phyloP scores from a whole-genome alignment of 2,113 vertebrate genomes.

The Colaptes auratus region DNA sequence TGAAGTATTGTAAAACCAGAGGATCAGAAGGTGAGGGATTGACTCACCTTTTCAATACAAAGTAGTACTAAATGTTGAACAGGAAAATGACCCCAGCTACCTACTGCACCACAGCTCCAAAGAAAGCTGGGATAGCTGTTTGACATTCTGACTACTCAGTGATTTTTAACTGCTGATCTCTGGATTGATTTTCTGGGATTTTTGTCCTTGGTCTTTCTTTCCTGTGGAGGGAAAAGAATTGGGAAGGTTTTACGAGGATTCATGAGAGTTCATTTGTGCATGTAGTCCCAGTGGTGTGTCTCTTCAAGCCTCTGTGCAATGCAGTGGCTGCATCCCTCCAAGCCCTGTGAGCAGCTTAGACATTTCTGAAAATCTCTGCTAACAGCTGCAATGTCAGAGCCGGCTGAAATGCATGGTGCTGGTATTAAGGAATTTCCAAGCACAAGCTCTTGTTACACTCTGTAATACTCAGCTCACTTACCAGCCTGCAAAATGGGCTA shows the following conservation, averaged over 20 bases:
- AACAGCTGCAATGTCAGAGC: background rate
- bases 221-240: background rate
- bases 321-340: background rate
- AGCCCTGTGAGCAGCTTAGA: background rate
- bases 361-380: background rate
- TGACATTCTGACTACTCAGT: background rate
- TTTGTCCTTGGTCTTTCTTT: background rate
- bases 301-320: background rate
- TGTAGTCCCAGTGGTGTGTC: background rate
- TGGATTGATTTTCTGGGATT: background rate
- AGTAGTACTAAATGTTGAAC: background rate
- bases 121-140: background rate
- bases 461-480: background rate
- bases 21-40: background rate
- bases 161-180: background rate
- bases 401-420: background rate
- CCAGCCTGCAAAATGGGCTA: background rate
- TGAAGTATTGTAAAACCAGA: background rate
- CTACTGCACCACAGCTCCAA: background rate
- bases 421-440: background rate
- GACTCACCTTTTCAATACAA: background rate
- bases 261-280: background rate
- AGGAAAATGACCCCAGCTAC: background rate
- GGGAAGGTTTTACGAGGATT: background rate
- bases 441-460: rapidly evolving